These are phyloP conservation scores for Falco rusticolus DNA, from an alignment of 2,797 vertebrate species.

Conservation along the genomic window DNA sequence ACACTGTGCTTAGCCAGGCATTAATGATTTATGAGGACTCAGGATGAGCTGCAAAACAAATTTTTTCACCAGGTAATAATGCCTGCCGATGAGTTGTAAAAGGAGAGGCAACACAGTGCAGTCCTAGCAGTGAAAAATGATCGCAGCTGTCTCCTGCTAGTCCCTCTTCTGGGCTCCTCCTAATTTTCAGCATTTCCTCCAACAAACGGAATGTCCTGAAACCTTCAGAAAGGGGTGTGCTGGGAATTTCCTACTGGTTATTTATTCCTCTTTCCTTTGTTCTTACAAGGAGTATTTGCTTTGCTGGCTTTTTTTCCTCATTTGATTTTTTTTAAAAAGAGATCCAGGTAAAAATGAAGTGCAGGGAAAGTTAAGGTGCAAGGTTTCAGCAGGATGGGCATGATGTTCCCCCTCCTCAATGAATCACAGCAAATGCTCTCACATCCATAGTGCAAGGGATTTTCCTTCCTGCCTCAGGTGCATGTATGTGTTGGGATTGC, in stretches of 20 bases:
- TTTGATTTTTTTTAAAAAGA: neutral
- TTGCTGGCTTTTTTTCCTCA: neutral
- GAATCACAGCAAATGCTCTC: neutral
- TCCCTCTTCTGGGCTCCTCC: neutral
- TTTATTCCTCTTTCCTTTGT: slow-evolving; percentile 1
- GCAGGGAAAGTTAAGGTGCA: neutral
- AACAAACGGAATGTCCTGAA: slow-evolving; percentile 37
- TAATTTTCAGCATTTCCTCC: slow-evolving; percentile 17
- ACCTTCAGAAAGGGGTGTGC: neutral
- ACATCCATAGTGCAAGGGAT: neutral
- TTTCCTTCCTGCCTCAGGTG: neutral
- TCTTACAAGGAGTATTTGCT: neutral
- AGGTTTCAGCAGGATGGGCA: neutral
- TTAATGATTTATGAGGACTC: slow-evolving; percentile 73
- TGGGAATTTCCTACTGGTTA: neutral
- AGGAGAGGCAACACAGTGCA: slow-evolving; percentile 53
- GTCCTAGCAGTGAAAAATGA: slow-evolving; percentile 65
- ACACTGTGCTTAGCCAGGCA: slow-evolving; percentile 65
- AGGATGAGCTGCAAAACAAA: slow-evolving; percentile 70
- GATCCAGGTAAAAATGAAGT: neutral
- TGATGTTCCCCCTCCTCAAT: neutral
- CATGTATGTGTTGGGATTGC: rapidly evolving
- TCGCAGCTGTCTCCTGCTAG: slow-evolving; percentile 22
- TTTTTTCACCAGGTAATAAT: slow-evolving; percentile 73
- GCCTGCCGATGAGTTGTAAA: slow-evolving; percentile 65